Evolutionary conservation across 2,113 vertebrate genomes (phyloP), one percentile per base, ranked within the genome.

Genomic region (Sporophila hypoxantha): DNA sequence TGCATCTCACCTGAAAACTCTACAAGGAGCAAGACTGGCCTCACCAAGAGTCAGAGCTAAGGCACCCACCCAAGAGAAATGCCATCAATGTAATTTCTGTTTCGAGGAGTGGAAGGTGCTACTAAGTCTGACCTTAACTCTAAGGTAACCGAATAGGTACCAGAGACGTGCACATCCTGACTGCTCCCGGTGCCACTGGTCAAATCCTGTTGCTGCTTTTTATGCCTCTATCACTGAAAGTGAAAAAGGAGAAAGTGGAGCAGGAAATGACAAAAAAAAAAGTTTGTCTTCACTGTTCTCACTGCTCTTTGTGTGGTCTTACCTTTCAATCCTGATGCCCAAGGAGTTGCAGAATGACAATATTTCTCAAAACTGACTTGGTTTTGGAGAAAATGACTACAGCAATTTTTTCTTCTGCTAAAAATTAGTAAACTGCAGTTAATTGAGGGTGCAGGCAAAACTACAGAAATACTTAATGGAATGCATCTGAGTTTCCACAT

Each of bases 91-190:
- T 14, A 62, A 30, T 70, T 87, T 50, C 42, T 59, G 12, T 49
- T 85, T 71, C 1, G 5, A 85, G 49, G 47, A 64, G 42, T 29
- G 2, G 2, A 70, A 76, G 36, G 18, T 1, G 2, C 4, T 52
- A 17, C 4, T 29, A 60, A 76, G 10, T 41, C 73, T 62, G 47
- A 52, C 17, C 6, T 50, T 27, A 26, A 21, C 22, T 41, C 17
- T 27, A 27, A 52, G 23, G 20, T 62, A 49, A 53, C 26, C 5
- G 12, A 66, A n/a, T 6, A 62, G 3, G 20, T 78, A 71, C 50
- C 12, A 9, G 6, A 57, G 34, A 19, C 4, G 5, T 47, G 5
- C 29, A 3, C 39, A 47, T 34, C 7, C 34, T 1, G 3, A 6
- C 16, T 53, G 12, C 19, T 50, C 32, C 39, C 30, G 29, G 12